Conservation (phyloP, 2,888 invertebrate species). For the Drosophila neonasuta region DNA sequence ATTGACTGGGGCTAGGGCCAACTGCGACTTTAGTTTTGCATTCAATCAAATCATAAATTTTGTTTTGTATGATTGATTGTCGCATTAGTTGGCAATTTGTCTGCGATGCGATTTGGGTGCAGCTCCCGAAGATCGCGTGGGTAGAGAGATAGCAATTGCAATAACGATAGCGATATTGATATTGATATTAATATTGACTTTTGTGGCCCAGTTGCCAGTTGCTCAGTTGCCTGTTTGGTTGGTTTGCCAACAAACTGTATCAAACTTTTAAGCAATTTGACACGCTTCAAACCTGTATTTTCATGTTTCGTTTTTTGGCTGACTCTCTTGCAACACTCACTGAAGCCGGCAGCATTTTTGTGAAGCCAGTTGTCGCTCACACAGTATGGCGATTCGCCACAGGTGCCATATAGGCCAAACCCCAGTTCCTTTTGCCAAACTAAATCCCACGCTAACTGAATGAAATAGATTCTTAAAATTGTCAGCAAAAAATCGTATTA, state of each 20-base stretch:
- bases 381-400: conserved; percentile 55
- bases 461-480: conserved; percentile 2
- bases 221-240: conserved; percentile 7
- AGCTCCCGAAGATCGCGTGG: conserved; percentile 42
- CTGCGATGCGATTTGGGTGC: conserved; percentile 66
- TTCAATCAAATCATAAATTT: conserved; percentile 57
- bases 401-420: conserved; percentile 45
- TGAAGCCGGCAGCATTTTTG: conserved; percentile 33
- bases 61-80: conserved; percentile 60
- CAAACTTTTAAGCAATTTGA: conserved; percentile 59
- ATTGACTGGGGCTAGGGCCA: conserved; percentile 53
- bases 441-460: conserved; percentile 21
- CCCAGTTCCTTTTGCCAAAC: conserved; percentile 9
- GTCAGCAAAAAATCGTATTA: conserved; percentile 13
- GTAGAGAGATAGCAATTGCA: conserved; percentile 10
- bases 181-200: conserved; percentile 58
- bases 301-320: conserved; percentile 3
- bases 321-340: conserved; percentile 66
- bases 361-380: conserved; percentile 42
- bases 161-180: conserved; percentile 26
- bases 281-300: conserved; percentile 67
- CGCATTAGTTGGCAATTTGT: conserved; percentile 44
- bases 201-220: conserved; percentile 42
- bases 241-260: conserved; percentile 45
- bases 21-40: conserved; percentile 33